Evolutionary conservation across 2,113 vertebrate genomes (phyloP).

Genomic region (Ovis aries): ARS-UI_Ramb_v3.0 NC_056056.1:211237001-211237500

Average conservation of each 20-base stretch:
- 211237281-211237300: not conserved
- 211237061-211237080: not conserved
- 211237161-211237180: not conserved
- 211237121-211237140: accelerated
- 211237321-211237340: not conserved
- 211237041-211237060: not conserved
- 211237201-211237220: not conserved
- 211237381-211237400: not conserved
- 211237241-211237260: not conserved
- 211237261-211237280: not conserved
- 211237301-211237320: not conserved
- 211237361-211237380: not conserved
- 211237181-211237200: not conserved
- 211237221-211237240: not conserved
- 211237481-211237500: not conserved
- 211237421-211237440: not conserved
- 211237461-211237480: not conserved
- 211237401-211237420: not conserved
- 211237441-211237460: not conserved
- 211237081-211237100: not conserved
- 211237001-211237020: not conserved
- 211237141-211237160: not conserved
- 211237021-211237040: not conserved
- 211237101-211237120: not conserved
- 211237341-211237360: not conserved